A percentile compares a stretch with the other conserved stretches of the same genome.
phyloP scores from a whole-genome alignment of 2,888 invertebrate species.

The Diarsia dahlii region DNA sequence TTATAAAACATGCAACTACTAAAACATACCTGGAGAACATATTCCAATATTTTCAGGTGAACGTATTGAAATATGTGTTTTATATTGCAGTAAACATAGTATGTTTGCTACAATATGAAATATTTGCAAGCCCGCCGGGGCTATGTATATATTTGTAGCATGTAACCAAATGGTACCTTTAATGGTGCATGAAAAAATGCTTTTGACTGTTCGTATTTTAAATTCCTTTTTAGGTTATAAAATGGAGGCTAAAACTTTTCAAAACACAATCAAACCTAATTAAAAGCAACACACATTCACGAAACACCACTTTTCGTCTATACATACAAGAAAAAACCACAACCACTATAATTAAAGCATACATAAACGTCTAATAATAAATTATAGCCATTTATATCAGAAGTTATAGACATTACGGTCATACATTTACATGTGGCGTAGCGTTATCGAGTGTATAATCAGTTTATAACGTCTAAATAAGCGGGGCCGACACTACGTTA shows the following conservation, averaged over 20 bases:
- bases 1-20: slow-evolving; percentile 29
- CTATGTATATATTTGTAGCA: slow-evolving; percentile 19
- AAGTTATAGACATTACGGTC: slow-evolving; percentile 73
- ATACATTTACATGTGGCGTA: slow-evolving; percentile 80
- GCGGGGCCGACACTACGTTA: slow-evolving; percentile 81
- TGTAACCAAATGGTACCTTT: slow-evolving; percentile 13
- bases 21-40: slow-evolving; percentile 31
- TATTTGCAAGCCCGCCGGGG: slow-evolving; percentile 43
- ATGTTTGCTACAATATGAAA: slow-evolving; percentile 56
- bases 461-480: slow-evolving; percentile 86
- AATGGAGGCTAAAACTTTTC: not conserved
- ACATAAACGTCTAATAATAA: slow-evolving; percentile 56
- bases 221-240: not conserved
- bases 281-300: slow-evolving; percentile 6
- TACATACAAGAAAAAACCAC: slow-evolving; percentile 11
- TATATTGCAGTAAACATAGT: slow-evolving; percentile 51
- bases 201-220: not conserved
- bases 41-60: slow-evolving; percentile 56
- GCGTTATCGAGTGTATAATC: slow-evolving; percentile 84
- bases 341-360: slow-evolving; percentile 50
- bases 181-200: slow-evolving; percentile 2
- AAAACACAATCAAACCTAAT: slow-evolving; percentile 3
- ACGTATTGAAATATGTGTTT: slow-evolving; percentile 59
- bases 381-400: slow-evolving; percentile 65
- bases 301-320: slow-evolving; percentile 1